Conservation (phyloP, 2,797 vertebrate species). For the Danio tinwini region DNA sequence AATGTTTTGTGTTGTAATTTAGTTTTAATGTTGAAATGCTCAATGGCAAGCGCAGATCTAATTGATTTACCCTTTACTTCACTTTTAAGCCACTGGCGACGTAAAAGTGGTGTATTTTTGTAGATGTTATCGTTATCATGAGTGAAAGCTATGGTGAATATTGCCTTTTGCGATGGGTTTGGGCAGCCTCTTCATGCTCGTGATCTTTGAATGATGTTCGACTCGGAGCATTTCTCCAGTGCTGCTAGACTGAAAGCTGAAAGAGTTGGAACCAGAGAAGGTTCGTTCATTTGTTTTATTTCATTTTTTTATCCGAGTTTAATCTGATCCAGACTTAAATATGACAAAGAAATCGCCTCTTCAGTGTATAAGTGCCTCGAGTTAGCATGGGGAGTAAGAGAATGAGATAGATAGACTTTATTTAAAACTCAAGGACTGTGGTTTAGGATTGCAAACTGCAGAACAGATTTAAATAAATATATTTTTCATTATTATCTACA, state of each 20-base stretch:
- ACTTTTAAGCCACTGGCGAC: slow-evolving; percentile 49
- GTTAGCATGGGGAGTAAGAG: slow-evolving; percentile 62
- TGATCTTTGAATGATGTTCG: slow-evolving; percentile 42
- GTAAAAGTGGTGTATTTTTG: slow-evolving; percentile 51
- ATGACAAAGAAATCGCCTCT: slow-evolving; percentile 60
- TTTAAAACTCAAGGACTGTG: slow-evolving; percentile 69
- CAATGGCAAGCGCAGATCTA: slow-evolving; percentile 57
- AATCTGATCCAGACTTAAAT: slow-evolving; percentile 49
- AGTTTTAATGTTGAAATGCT: slow-evolving; percentile 58
- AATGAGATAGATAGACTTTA: slow-evolving; percentile 63
- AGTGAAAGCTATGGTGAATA: slow-evolving; percentile 49
- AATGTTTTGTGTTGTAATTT: slow-evolving; percentile 66
- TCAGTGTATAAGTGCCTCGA: slow-evolving; percentile 76
- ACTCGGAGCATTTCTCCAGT: slow-evolving; percentile 47
- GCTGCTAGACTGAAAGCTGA: slow-evolving; percentile 54
- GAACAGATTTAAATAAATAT: slow-evolving; percentile 68
- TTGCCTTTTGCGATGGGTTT: slow-evolving; percentile 46
- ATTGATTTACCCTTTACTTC: slow-evolving; percentile 56
- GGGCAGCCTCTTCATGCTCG: slow-evolving; percentile 43
- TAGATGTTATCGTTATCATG: slow-evolving; percentile 25
- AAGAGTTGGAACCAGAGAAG: slow-evolving; percentile 45
- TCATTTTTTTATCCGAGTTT: slow-evolving; percentile 21
- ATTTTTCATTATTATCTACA: slow-evolving; percentile 66
- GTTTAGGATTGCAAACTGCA: slow-evolving; percentile 63
- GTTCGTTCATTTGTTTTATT: slow-evolving; percentile 25